Evolutionary conservation across 2,797 vertebrate species (phyloP), one percentile per base, ranked within the genome.

Genomic region (Pogonophryne albipinna): DNA sequence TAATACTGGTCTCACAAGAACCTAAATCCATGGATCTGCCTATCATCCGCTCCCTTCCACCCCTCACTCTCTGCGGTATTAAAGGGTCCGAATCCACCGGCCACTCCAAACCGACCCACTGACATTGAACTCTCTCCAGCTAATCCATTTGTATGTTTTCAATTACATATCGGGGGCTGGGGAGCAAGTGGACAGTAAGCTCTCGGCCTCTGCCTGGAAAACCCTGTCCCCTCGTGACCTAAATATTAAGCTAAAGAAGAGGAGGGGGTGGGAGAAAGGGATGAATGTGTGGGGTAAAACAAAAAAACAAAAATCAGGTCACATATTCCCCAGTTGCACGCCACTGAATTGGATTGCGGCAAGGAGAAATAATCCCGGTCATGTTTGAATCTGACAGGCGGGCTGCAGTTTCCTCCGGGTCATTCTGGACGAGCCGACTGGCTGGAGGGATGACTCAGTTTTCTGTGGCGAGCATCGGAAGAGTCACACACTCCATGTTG

Each of bases 131-230:
- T 80, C 84, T 85, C 79, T 93, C 86, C 90, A 91, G 87, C 87
- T 93, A 94, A 95, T 94, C 93, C 91, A 91, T 92, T 90, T 93
- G 89, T 93, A 91, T 92, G 89, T 92, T 93, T 93, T 92, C 91
- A 93, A 91, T 92, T 92, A 89, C 82, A 91, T 88, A 88, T 87
- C 8, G 56, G 71, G 64, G 50, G 61, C 73, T 53, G 76, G 79
- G 77, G 84, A 74, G 77, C 78, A 85, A 88, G 86, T 84, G 87
- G 84, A 89, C 86, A 88, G 76, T 89, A 91, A 93, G 84, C 89
- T 82, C 78, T 79, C 76, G 13, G 78, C 82, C 78, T 79, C 63
- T 78, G 87, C 86, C 83, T 80, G 82, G 89, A 90, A 90, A 89
- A 86, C 23, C 13, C 17, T 77, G 83, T 89, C 78, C 85, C 70